Base-by-base conservation (phyloP, 2,113 vertebrate species). In the Oryctolagus cuniculus region DNA sequence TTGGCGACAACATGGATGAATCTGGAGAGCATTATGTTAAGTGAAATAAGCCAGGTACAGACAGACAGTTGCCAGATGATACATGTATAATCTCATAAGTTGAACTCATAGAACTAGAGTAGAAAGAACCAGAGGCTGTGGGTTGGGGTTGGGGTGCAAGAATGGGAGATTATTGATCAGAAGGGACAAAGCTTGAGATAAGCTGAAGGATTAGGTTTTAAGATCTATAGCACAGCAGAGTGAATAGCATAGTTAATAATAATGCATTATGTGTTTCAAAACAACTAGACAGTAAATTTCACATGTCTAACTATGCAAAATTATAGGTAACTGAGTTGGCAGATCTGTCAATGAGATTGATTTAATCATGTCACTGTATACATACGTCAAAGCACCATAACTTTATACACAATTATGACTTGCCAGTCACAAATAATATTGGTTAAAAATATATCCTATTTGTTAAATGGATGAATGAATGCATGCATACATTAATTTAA, bases 401-500 rank as follows among this genome's bases (percentile, higher is more conserved):
- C 31, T 82, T 49, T 73, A 66, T 44, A 25, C 3, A n/a, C 6
- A 69, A 24, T 36, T 80, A 38, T 88, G 10, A 55, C 49, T 89
- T 83, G 51, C 69, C 51, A 93, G 29, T 31, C 17, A 36, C 29
- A 66, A 51, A 11, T 53, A 34, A 22, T 53, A 55, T 55, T 83
- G 74, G 74, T 75, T 83, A 34, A 61, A 24, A 72, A 22, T 67
- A 64, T 17, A 55, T 53, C 69, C 38, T 51, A 70, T 69, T 92
- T 31, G 16, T 86, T 92, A 36, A 80, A 36, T 96, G 44, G n/a
- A 66, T 92, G 11, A 88, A 55, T 67, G 11, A 75, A 55, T 63
- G 2, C 10, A 6, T 88, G 12, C 5, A n/a, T 55, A 55, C 22
- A 16, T 15, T 2, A 90, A 21, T 88, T 58, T 66, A 75, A 86